phyloP scores from a whole-genome alignment of 92 coral and sea anemone species.

The Epizoanthus fatuus region DNA sequence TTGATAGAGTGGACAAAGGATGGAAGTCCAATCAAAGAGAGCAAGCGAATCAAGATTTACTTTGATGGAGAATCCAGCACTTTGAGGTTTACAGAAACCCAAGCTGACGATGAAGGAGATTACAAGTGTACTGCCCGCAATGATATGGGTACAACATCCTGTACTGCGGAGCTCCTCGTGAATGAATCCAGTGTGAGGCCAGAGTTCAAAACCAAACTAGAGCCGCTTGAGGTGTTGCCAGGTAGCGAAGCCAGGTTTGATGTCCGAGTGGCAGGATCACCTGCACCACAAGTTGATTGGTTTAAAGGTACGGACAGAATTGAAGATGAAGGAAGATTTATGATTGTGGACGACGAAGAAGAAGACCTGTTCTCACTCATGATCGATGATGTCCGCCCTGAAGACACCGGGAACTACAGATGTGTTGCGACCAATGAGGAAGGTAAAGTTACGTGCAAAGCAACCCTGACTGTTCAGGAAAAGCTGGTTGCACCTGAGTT shows the following conservation, averaged over 20 bases:
- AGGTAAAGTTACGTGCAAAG: constrained; percentile 83
- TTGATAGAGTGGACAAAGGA: constrained; percentile 89
- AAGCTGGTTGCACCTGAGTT: constrained; percentile 72
- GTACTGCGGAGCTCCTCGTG: constrained; percentile 84
- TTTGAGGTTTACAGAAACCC: constrained; percentile 73
- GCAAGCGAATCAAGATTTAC: constrained; percentile 69
- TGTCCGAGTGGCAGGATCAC: constrained; percentile 80
- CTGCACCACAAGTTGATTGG: constrained; percentile 83
- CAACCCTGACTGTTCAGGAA: constrained; percentile 77
- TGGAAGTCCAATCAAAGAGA: constrained; percentile 71
- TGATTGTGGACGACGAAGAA: constrained; percentile 64
- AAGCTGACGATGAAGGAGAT: constrained; percentile 85
- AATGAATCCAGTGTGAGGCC: constrained; percentile 75
- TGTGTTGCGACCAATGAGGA: constrained; percentile 87
- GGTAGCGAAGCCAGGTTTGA: constrained; percentile 77
- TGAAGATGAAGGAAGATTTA: constrained; percentile 80
- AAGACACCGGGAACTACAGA: constrained; percentile 86
- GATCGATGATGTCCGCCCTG: constrained; percentile 73
- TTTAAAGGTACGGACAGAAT: constrained; percentile 74
- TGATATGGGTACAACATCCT: constrained; percentile 77
- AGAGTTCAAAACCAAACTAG: constrained; percentile 63
- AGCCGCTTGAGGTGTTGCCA: constrained; percentile 66
- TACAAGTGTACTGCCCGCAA: constrained; percentile 89
- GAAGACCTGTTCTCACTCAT: constrained; percentile 81
- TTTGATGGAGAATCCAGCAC: constrained; percentile 66